Base-by-base conservation (phyloP, 2,797 vertebrate genomes). In the Bucorvus abyssinicus region DNA sequence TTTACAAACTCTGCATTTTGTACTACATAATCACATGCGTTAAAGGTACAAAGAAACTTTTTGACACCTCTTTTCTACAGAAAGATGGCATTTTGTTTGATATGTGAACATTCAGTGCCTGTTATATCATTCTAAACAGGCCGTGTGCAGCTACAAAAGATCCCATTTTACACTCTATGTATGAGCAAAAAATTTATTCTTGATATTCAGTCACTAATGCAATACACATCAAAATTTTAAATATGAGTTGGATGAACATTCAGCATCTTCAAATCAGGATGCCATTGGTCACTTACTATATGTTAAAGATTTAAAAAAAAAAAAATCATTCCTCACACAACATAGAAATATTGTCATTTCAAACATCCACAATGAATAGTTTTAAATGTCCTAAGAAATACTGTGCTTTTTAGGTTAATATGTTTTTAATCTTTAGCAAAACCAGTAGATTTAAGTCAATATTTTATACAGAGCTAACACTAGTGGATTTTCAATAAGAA, bases 1-100 rank as follows among this genome's bases (percentile, higher is more conserved):
- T 98, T 98, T 98, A 98, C 97, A 97, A 98, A 98, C 98, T 98
- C 98, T 98, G 98, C 98, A 98, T 98, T 98, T 98, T 97, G 96
- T 97, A 98, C 97, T 97, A 98, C 98, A 98, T 98, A 98, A 98
- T 97, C 98, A 97, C 97, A 98, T 94, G 97, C 97, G 95, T 98
- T 98, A 97, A 97, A 98, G 98, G 98, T 97, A 98, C 97, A 97
- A 97, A 96, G 97, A 98, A 98, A 98, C 97, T 98, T 98, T 98
- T 97, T 98, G 98, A 98, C 98, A 98, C 98, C 98, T 98, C 97
- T 98, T 98, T 98, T 98, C 98, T 98, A 98, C 97, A 98, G 98
- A 98, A 98, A 98, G 97, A 97, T 97, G 97, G 97, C 97, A 97
- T 98, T 98, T 98, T 98, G 97, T 98, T 98, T 98, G 97, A 97